Conservation (phyloP, 2,797 vertebrate species). For the Tokudaia tokunoshimensis region DNA sequence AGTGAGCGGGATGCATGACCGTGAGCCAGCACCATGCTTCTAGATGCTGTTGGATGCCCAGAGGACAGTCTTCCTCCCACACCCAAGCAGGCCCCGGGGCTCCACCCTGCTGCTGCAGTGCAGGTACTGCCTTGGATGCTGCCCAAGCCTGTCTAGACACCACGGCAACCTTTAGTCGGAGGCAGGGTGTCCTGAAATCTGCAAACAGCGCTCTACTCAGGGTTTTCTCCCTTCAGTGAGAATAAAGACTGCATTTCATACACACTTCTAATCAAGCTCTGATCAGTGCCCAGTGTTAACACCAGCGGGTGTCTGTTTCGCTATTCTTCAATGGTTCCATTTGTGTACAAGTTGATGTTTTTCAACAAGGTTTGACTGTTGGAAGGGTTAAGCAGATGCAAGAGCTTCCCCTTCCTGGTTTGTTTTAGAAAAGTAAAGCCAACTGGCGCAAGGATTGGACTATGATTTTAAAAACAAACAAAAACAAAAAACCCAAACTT, state of each 20-base stretch:
- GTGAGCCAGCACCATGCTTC: neutral
- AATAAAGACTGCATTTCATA: neutral
- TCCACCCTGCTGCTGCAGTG: conserved; percentile 76
- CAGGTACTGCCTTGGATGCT: conserved; percentile 31
- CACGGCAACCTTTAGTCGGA: conserved; percentile 44
- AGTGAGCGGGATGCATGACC: neutral
- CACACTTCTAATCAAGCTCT: neutral
- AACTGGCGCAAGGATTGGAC: neutral
- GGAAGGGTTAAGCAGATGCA: neutral
- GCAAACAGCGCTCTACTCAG: neutral
- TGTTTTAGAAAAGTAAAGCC: neutral
- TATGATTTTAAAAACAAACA: neutral
- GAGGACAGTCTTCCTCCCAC: neutral
- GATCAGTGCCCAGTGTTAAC: neutral
- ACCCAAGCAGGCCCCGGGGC: neutral
- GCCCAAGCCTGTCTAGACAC: conserved; percentile 75
- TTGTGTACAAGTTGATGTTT: neutral
- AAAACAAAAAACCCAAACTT: neutral
- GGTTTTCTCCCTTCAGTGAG: neutral
- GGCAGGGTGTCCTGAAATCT: neutral
- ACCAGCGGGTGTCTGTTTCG: neutral
- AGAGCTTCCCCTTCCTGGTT: neutral
- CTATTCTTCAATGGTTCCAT: neutral
- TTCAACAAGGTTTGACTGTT: neutral
- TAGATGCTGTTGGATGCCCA: neutral